Evolutionary conservation across 2,113 vertebrate genomes (phyloP), one percentile per base, ranked within the genome.

Genomic region (Macrotus californicus): DNA sequence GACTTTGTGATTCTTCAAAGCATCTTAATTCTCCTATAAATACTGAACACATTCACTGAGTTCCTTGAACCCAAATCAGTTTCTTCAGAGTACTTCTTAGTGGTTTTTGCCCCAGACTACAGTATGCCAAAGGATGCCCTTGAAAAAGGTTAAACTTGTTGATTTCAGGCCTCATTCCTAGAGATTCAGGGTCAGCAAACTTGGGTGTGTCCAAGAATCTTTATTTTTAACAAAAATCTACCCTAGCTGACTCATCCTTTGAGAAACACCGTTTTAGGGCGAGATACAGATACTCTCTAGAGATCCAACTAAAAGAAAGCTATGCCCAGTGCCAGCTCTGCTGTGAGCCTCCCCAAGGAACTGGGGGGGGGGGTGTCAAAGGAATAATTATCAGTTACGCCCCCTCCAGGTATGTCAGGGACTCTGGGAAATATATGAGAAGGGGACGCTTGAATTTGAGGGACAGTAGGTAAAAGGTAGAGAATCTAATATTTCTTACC

Each of bases 181-280:
- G 31, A 41, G 36, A 69, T 76, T 93, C 34, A 29, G 52, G 15
- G 22, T 81, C n/a, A 73, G 43, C 8, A 82, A 73, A 93, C 67
- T 36, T 77, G 26, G 26, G 15, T 59, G n/a, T 92, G n/a, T 67
- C 76, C 69, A 86, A n/a, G 31, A 89, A 93, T 88, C 43, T 85
- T 92, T 73, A 67, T 70, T 89, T 91, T 79, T 83, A 76, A 94
- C 26, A 96, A 90, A 89, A 48, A 43, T 46, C 52, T n/a, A 48
- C 41, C 29, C n/a, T 34, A 14, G 21, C 0, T 34, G 52, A 83
- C 43, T 96, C 18, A 84, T 59, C 21, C 21, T 85, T 72, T 87
- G 59, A 76, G 43, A 95, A 93, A 88, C 10, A 29, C 19, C 11
- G 4, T 89, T 94, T 18, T 5, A 84, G n/a, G 69, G 39, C 39